Percentiles rank a stretch among this genome's conserved stretches.
Evolutionary conservation across 2,113 vertebrate genomes (phyloP).

Genomic region (Odocoileus virginianus): DNA sequence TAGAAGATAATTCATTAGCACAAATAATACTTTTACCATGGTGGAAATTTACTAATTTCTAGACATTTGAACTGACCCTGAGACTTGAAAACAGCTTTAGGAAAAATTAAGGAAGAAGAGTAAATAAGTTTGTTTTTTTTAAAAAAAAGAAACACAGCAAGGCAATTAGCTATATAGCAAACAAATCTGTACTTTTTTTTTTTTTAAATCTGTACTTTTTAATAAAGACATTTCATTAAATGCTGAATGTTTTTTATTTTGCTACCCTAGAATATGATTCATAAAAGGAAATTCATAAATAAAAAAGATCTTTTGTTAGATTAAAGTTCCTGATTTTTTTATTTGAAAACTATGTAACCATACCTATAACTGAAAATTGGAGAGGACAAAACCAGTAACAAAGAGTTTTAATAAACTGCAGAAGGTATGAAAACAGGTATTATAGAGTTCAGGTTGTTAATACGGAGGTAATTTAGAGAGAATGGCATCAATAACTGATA

Average conservation of each 20-base stretch:
- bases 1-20: neutral
- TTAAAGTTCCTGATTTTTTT: neutral
- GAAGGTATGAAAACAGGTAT: neutral
- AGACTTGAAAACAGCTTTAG: neutral
- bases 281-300: neutral
- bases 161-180: neutral
- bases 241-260: neutral
- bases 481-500: neutral
- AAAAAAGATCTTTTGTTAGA: neutral
- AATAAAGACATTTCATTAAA: slow-evolving; percentile 12
- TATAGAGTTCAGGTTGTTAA: neutral
- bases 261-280: neutral
- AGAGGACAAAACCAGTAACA: neutral
- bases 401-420: neutral
- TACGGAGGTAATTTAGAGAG: neutral
- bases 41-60: neutral
- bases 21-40: neutral
- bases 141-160: neutral
- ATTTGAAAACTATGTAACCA: neutral
- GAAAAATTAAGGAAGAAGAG: neutral
- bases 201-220: neutral
- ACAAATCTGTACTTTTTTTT: neutral
- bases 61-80: neutral
- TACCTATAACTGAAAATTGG: neutral
- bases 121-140: neutral